Evolutionary conservation across 2,888 invertebrate species (phyloP).

Genomic region (Choreutis nemorana): DNA sequence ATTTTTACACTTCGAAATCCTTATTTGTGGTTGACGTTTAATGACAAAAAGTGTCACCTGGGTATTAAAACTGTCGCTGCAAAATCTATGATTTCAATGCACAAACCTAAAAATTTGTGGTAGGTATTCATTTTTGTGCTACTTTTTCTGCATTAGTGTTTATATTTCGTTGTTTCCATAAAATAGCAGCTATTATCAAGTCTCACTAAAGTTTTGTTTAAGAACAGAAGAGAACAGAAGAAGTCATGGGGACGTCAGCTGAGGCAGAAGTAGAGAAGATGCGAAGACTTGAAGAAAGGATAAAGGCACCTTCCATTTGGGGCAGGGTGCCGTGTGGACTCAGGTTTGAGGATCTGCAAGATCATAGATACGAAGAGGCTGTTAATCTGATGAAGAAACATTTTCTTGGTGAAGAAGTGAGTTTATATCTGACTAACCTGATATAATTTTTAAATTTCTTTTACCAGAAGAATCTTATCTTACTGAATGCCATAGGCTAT

Average conservation of each 20-base stretch:
- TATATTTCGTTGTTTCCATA: neutral
- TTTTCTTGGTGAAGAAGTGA: conserved; percentile 46
- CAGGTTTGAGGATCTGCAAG: conserved; percentile 54
- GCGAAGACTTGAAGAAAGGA: conserved; percentile 45
- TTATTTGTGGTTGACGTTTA: too few species aligned
- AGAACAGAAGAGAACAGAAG: neutral
- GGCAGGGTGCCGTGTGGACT: conserved; percentile 42
- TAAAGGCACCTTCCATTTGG: conserved; percentile 57
- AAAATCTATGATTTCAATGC: conserved; percentile 12
- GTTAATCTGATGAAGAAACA: conserved; percentile 44
- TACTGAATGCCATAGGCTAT: too few species aligned
- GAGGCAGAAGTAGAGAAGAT: conserved; percentile 44
- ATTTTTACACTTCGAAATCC: too few species aligned
- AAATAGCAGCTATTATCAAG: neutral
- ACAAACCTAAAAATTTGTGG: conserved; percentile 7
- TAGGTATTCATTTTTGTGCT: neutral
- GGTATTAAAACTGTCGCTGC: too few species aligned
- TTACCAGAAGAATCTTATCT: too few species aligned
- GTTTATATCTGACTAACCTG: too few species aligned
- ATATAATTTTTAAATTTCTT: too few species aligned
- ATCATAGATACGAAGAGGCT: conserved; percentile 48
- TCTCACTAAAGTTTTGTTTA: conserved; percentile 1
- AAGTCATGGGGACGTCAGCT: conserved; percentile 32
- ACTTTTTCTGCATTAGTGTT: conserved; percentile 4
- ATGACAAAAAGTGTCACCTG: too few species aligned